Conservation (phyloP, 2,888 invertebrate genomes). For the Agrochola lota region DNA sequence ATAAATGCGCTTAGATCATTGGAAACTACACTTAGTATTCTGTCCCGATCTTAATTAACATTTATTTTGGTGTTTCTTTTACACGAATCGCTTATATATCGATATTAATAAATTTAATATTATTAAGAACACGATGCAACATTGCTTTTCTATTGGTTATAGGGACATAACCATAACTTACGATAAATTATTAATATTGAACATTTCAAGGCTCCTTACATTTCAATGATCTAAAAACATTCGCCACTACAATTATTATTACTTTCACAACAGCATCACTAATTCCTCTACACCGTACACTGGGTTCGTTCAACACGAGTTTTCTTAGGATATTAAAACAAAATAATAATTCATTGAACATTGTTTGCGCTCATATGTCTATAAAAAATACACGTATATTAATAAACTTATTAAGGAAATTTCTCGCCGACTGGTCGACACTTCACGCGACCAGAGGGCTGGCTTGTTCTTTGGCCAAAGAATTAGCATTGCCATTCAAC, state of each 20-base stretch:
- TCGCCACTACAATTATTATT: slow-evolving; percentile 59
- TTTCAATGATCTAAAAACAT: slow-evolving; percentile 69
- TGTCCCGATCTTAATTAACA: slow-evolving; percentile 37
- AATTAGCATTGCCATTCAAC: no score
- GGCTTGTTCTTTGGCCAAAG: no score
- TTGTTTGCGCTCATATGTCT: slow-evolving; percentile 23
- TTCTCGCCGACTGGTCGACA: no score
- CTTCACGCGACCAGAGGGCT: no score
- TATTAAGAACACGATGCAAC: slow-evolving; percentile 62
- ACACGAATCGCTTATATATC: slow-evolving; percentile 53
- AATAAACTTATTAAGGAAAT: background rate
- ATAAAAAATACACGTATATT: slow-evolving; percentile 10
- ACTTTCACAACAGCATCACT: slow-evolving; percentile 54
- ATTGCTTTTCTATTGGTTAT: slow-evolving; percentile 65
- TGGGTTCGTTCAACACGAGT: slow-evolving; percentile 40
- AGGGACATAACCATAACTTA: slow-evolving; percentile 62
- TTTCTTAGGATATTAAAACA: slow-evolving; percentile 22
- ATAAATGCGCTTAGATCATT: slow-evolving; percentile 70
- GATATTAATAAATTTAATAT: slow-evolving; percentile 43
- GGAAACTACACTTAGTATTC: slow-evolving; percentile 52
- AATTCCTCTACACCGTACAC: slow-evolving; percentile 36
- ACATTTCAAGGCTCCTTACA: slow-evolving; percentile 67
- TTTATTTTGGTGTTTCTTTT: slow-evolving; percentile 56
- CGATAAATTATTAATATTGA: slow-evolving; percentile 64
- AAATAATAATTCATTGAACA: slow-evolving; percentile 37